Percentiles rank a stretch among this genome's conserved stretches.
Evolutionary conservation across 2,888 invertebrate genomes (phyloP).

Genomic region (Yponomeuta cagnagella): DNA sequence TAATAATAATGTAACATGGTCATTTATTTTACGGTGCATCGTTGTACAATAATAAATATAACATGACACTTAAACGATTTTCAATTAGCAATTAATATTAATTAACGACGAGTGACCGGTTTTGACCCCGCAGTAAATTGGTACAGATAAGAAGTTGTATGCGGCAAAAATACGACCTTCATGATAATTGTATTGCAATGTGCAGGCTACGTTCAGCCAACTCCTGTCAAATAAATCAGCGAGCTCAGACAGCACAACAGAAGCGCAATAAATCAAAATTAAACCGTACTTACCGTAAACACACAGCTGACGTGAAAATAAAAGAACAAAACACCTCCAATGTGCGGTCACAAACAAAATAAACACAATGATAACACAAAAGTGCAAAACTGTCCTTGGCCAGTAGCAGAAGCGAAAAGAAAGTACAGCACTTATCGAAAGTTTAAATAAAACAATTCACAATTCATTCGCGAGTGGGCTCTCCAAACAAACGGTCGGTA

Average conservation of each 20-base stretch:
- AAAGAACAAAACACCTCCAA: slow-evolving; percentile 59
- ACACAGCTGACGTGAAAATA: slow-evolving; percentile 59
- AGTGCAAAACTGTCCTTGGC: slow-evolving; percentile 43
- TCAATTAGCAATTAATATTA: slow-evolving; percentile 27
- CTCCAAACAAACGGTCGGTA: background rate
- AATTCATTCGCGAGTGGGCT: slow-evolving; percentile 54
- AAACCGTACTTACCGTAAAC: slow-evolving; percentile 67
- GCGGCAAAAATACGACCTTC: slow-evolving; percentile 49
- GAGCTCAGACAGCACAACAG: slow-evolving; percentile 40
- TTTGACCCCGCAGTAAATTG: slow-evolving; percentile 30
- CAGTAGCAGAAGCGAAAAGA: slow-evolving; percentile 42
- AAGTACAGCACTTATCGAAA: slow-evolving; percentile 38
- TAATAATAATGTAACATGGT: background rate
- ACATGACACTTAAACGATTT: background rate
- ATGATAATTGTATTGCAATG: slow-evolving; percentile 50
- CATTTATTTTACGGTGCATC: background rate
- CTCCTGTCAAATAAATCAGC: slow-evolving; percentile 60
- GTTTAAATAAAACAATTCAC: slow-evolving; percentile 39
- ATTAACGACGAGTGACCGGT: slow-evolving; percentile 30
- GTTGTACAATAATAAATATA: background rate
- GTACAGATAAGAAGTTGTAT: slow-evolving; percentile 47
- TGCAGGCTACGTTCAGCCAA: slow-evolving; percentile 37
- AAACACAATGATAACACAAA: slow-evolving; percentile 53
- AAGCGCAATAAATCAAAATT: slow-evolving; percentile 52
- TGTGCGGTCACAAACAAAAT: slow-evolving; percentile 57